These are phyloP conservation scores for Acromyrmex echinatior DNA, from an alignment of 1,140 invertebrate species.

Conservation along the genomic window DNA sequence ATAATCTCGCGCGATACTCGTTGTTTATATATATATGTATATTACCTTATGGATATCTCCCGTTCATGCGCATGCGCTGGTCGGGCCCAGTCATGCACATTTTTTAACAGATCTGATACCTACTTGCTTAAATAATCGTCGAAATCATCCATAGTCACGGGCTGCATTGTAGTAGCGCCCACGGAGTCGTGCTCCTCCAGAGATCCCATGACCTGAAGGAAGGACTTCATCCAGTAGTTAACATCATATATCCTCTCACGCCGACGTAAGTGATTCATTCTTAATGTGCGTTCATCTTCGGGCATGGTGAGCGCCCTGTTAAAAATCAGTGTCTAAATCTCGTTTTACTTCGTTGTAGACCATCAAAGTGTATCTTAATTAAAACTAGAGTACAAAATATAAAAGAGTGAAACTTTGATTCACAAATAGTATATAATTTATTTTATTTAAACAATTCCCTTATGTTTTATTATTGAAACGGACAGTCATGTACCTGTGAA, in stretches of 20 bases:
- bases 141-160: conserved; percentile 95
- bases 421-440: background rate
- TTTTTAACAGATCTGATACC: conserved; percentile 79
- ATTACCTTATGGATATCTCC: conserved; percentile 44
- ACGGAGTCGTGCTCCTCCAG: conserved; percentile 93
- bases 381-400: background rate
- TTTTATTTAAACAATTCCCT: background rate
- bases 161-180: conserved; percentile 93
- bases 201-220: conserved; percentile 94
- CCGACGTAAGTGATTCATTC: conserved; percentile 94
- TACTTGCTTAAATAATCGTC: conserved; percentile 94
- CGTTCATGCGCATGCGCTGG: conserved; percentile 79
- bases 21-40: conserved; percentile 15
- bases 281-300: conserved; percentile 93
- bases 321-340: background rate
- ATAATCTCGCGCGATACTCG: background rate
- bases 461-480: background rate
- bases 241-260: conserved; percentile 94
- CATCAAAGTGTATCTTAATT: background rate
- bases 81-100: conserved; percentile 83
- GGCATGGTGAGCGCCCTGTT: conserved; percentile 95
- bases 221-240: conserved; percentile 95
- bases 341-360: background rate
- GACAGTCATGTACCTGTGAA: conserved; percentile 89
- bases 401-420: background rate